A percentile compares a stretch with the other conserved stretches of the same genome.
Conservation (phyloP, 2,113 vertebrate genomes). For the Takifugu bimaculatus region DNA sequence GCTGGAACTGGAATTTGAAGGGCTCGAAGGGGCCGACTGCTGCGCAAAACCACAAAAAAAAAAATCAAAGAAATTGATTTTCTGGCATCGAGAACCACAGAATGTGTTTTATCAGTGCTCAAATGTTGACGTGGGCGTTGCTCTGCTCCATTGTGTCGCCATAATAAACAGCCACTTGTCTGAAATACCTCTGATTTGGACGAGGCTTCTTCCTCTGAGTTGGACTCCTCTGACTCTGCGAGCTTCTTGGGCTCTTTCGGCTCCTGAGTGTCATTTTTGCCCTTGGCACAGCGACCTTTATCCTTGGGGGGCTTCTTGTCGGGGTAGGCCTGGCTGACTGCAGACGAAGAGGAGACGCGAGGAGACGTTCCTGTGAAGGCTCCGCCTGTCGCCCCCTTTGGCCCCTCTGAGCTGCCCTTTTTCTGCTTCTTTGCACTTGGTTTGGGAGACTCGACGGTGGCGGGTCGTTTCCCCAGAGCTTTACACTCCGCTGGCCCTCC, state of each 20-base stretch:
- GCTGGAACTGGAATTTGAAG: conserved; percentile 92
- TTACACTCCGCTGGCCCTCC: conserved; percentile 76
- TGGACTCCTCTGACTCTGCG: conserved; percentile 87
- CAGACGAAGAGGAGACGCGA: conserved; percentile 78
- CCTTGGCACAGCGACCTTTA: conserved; percentile 84
- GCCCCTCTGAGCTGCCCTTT: conserved; percentile 87
- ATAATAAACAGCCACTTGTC: too few relatives aligned
- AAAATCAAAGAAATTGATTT: background rate
- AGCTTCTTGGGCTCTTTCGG: conserved; percentile 86
- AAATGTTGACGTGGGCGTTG: too few relatives aligned
- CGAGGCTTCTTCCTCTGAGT: conserved; percentile 94
- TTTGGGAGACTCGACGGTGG: conserved; percentile 89
- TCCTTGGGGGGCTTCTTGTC: conserved; percentile 93
- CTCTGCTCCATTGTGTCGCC: too few relatives aligned
- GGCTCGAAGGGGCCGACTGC: conserved; percentile 90
- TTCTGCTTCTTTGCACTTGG: conserved; percentile 92
- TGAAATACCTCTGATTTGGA: conserved; percentile 91
- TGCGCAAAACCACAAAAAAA: conserved; percentile 36
- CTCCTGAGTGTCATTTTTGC: conserved; percentile 83
- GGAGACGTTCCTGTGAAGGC: conserved; percentile 81
- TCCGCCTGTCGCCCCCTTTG: conserved; percentile 64
- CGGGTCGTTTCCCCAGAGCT: conserved; percentile 88
- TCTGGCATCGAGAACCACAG: background rate
- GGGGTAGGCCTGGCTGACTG: conserved; percentile 63
- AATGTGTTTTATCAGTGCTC: background rate